Conservation (phyloP, 2,113 vertebrate genomes). For the Promerops cafer region DNA sequence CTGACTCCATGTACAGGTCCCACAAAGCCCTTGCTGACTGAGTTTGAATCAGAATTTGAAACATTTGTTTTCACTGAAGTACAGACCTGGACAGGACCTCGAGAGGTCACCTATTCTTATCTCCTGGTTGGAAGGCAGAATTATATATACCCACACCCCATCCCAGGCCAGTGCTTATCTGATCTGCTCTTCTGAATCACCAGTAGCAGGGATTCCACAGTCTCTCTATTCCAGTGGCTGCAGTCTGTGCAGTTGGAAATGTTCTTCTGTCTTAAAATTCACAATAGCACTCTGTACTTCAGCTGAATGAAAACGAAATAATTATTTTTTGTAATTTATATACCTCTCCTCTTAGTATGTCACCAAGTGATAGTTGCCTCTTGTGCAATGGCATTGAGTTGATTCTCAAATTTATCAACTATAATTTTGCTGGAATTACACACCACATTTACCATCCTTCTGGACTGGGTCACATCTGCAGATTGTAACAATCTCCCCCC, state of each 20-base stretch:
- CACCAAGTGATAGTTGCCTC: neutral
- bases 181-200: neutral
- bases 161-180: neutral
- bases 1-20: neutral
- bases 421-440: neutral
- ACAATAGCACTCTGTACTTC: neutral
- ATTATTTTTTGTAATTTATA: neutral
- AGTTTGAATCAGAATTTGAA: neutral
- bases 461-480: neutral
- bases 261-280: neutral
- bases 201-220: neutral
- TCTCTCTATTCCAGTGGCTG: neutral
- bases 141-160: neutral
- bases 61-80: neutral
- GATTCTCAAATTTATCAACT: neutral
- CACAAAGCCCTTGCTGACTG: neutral
- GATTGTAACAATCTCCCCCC: neutral
- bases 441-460: neutral
- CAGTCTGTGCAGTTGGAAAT: neutral
- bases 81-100: neutral
- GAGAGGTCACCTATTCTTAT: neutral
- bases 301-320: neutral
- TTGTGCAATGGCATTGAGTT: neutral
- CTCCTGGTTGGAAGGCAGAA: neutral
- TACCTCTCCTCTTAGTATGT: neutral